Percentiles rank a stretch among this genome's conserved stretches.
These are phyloP conservation scores for Lochmaea crataegi DNA, from an alignment of 2,888 invertebrate species.

Conservation along the genomic window DNA sequence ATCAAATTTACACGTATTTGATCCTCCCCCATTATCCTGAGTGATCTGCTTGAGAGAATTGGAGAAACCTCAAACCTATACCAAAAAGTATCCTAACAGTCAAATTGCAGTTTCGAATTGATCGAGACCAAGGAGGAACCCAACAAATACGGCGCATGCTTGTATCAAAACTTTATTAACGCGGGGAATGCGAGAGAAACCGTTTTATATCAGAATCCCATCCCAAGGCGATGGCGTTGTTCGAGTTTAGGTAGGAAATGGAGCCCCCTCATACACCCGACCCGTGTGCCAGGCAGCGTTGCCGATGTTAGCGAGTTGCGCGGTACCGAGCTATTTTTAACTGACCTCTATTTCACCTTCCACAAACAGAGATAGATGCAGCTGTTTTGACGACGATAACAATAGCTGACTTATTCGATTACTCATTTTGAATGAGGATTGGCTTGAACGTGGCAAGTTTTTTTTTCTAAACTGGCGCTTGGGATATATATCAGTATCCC, in stretches of 20 bases:
- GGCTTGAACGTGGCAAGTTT: neutral
- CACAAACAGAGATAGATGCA: constrained; percentile 32
- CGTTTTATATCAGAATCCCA: constrained; percentile 24
- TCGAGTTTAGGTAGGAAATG: constrained; percentile 21
- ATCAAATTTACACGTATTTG: neutral
- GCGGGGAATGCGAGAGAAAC: constrained; percentile 31
- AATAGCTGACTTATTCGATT: constrained; percentile 20
- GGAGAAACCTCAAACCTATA: constrained; percentile 5
- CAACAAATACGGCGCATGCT: constrained; percentile 35
- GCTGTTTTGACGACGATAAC: constrained; percentile 38
- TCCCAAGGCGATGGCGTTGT: constrained; percentile 17
- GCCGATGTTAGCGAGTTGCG: constrained; percentile 39
- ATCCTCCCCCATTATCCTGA: neutral
- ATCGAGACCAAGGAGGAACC: constrained; percentile 40
- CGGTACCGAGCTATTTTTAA: constrained; percentile 41
- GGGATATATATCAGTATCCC: neutral
- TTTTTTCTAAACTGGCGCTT: neutral
- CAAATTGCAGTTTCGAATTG: constrained; percentile 28
- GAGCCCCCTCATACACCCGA: constrained; percentile 19
- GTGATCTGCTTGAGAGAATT: neutral
- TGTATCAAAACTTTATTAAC: constrained; percentile 29
- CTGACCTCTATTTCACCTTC: constrained; percentile 44
- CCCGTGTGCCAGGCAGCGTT: constrained; percentile 34
- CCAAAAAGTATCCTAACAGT: constrained; percentile 7
- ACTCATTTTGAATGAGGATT: constrained; percentile 20